Evolutionary conservation across 2,888 invertebrate genomes (phyloP).

Genomic region (Apoda limacodes): DNA sequence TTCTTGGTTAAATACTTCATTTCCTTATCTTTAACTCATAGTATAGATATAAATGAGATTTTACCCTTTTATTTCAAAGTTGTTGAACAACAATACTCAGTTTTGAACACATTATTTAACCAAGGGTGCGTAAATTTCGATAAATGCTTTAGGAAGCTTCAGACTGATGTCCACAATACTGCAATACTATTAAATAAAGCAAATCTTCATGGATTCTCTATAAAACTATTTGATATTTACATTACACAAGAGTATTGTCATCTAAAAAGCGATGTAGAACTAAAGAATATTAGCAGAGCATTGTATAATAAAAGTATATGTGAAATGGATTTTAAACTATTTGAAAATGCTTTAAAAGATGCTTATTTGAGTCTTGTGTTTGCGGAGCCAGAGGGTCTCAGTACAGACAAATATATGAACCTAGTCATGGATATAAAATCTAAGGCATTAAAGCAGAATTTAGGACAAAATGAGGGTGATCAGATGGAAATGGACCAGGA

Average conservation of each 20-base stretch:
- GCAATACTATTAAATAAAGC: conserved; percentile 44
- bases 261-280: conserved; percentile 24
- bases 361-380: conserved; percentile 45
- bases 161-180: conserved; percentile 48
- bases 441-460: conserved; percentile 31
- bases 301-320: conserved; percentile 56
- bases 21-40: conserved; percentile 23
- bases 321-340: conserved; percentile 38
- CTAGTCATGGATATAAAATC: conserved; percentile 53
- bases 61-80: conserved; percentile 24
- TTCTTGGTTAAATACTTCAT: conserved; percentile 39
- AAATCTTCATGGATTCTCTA: conserved; percentile 34
- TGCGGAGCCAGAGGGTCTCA: conserved; percentile 29
- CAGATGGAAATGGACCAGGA: conserved; percentile 18
- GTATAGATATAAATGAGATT: conserved; percentile 24
- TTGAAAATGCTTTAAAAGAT: conserved; percentile 34
- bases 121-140: conserved; percentile 36
- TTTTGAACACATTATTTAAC: conserved; percentile 29
- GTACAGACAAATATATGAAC: conserved; percentile 44
- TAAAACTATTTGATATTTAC: conserved; percentile 43
- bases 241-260: conserved; percentile 33
- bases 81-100: conserved; percentile 32
- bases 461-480: conserved; percentile 15
- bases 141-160: conserved; percentile 41
- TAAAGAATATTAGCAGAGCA: conserved; percentile 42